These are phyloP conservation scores for Syrrhaptes paradoxus DNA, from an alignment of 2,113 vertebrate species.

Conservation along the genomic window DNA sequence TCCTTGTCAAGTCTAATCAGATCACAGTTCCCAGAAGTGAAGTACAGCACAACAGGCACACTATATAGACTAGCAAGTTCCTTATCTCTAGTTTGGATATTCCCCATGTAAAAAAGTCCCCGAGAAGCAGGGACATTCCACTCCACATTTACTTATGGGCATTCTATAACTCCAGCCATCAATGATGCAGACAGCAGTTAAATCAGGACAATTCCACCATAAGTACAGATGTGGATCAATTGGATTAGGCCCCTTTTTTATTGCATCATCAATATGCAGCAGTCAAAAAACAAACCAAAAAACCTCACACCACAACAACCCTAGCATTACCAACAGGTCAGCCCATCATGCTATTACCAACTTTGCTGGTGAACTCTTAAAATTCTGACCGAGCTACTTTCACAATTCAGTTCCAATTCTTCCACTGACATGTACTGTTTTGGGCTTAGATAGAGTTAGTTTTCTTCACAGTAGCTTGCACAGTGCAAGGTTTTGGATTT, in stretches of 20 bases:
- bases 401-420: neutral
- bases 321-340: neutral
- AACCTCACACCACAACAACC: neutral
- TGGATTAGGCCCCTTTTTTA: neutral
- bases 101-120: neutral
- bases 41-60: neutral
- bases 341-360: neutral
- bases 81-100: neutral
- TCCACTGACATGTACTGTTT: neutral
- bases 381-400: neutral
- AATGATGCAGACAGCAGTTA: neutral
- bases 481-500: no score
- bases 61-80: neutral
- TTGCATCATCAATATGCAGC: neutral
- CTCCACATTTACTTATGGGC: neutral
- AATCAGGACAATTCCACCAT: neutral
- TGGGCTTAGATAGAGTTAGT: neutral
- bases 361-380: neutral
- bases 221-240: neutral
- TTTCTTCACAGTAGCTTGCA: no score
- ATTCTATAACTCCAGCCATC: neutral
- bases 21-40: neutral
- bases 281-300: neutral
- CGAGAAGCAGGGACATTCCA: neutral
- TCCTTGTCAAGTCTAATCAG: neutral